Base-by-base conservation (phyloP, 53 echinoderm and acorn worm species). In the Crossaster papposus region DNA sequence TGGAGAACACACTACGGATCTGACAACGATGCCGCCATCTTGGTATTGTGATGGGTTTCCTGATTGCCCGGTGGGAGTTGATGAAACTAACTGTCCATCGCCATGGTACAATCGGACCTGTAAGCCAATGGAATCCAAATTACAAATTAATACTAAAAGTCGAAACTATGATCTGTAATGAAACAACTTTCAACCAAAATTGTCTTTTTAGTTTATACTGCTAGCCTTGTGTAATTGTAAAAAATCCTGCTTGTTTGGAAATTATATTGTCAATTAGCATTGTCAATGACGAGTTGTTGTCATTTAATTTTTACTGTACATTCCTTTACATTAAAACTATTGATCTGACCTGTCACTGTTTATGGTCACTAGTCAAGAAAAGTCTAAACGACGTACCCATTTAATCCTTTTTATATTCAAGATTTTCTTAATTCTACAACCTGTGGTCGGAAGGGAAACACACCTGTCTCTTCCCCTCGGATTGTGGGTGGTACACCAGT, bases 401-500 rank as follows among this genome's bases (percentile, higher is more conserved):
- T 10, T 51, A 44, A 28, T 36, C 3, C 51, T 14, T 33, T 15
- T 52, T 54, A 30, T 54, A 30, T 73, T 15, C 26, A 90, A 94
- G 94, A 94, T 58, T 90, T 92, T 54, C 64, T 83, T 1, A 79
- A 94, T 77, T 89, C 94, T 1, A 55, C 65, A 15, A 91, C 91
- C 30, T 96, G 96, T 79, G 96, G 96, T 22, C 89, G 82, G 0
- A 51, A 87, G 38, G 94, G 91, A 0, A 55, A n/a, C 8, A 8
- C 54, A 4, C 44, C 35, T 0, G 13, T 1, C 4, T 64, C 64
- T 13, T 6, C 70, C 15, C 4, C 1, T 0, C 80, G 93, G 20
- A 92, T 96, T 13, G 92, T 96, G 55, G 96, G 96, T 34, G 96
- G 96, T 7, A 33, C 15, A 28, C 82, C 65, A 1, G 84, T 95